These are phyloP conservation scores for Ictalurus furcatus DNA, from an alignment of 2,113 vertebrate genomes.

Conservation along the genomic window DNA sequence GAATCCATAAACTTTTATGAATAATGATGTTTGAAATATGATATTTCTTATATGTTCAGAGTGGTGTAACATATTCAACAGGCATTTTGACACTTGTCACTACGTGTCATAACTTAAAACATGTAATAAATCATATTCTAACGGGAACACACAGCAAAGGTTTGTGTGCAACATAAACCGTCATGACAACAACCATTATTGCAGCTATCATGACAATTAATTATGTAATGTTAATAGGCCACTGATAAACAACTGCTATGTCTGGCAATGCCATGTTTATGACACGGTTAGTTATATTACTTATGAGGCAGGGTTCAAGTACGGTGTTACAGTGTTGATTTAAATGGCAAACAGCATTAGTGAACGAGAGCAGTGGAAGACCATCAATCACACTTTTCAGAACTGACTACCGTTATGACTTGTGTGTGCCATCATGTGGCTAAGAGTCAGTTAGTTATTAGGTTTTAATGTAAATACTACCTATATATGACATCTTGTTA, in stretches of 20 bases:
- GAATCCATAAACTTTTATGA: background rate
- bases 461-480: background rate
- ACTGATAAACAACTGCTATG: background rate
- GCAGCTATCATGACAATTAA: background rate
- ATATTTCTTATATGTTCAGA: background rate
- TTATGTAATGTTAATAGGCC: background rate
- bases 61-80: background rate
- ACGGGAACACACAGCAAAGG: background rate
- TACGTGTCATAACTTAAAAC: background rate
- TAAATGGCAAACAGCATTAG: background rate
- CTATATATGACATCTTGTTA: background rate
- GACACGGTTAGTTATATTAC: background rate
- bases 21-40: background rate
- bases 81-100: background rate
- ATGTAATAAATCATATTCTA: background rate
- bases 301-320: background rate
- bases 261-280: background rate
- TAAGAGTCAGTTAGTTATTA: background rate
- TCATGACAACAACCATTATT: slow-evolving; percentile 3
- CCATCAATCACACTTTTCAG: background rate
- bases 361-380: background rate
- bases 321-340: background rate
- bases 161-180: background rate
- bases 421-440: background rate
- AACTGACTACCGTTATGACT: background rate